Conservation (phyloP, 2,113 vertebrate species). For the Chloropsis cyanopogon region DNA sequence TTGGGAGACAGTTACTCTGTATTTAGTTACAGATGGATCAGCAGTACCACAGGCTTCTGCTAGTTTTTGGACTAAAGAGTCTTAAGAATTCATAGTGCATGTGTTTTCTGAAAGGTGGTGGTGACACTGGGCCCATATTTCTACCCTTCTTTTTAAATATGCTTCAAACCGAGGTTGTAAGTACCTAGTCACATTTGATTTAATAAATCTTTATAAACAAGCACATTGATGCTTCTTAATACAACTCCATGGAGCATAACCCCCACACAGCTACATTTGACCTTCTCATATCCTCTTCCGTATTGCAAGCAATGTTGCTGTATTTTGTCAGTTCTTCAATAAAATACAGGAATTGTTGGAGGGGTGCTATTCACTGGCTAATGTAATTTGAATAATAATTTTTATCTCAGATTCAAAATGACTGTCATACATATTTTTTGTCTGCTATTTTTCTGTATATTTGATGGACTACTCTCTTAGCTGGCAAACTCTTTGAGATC, state of each 20-base stretch:
- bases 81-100: neutral
- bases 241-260: neutral
- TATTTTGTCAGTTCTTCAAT: neutral
- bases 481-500: neutral
- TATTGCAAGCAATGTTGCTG: neutral
- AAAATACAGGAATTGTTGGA: neutral
- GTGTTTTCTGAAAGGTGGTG: neutral
- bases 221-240: neutral
- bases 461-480: neutral
- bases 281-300: neutral
- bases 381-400: neutral
- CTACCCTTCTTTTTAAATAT: neutral
- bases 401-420: neutral
- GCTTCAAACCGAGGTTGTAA: neutral
- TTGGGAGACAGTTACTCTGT: neutral
- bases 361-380: neutral
- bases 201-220: neutral
- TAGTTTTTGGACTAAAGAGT: neutral
- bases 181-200: neutral
- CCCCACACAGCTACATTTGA: neutral
- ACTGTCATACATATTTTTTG: neutral
- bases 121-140: neutral
- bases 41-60: neutral
- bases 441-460: neutral
- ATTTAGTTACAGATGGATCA: neutral